A percentile compares a stretch with the other conserved stretches of the same genome.
Conservation (phyloP, 2,797 vertebrate genomes). For the Sciurus carolinensis region DNA sequence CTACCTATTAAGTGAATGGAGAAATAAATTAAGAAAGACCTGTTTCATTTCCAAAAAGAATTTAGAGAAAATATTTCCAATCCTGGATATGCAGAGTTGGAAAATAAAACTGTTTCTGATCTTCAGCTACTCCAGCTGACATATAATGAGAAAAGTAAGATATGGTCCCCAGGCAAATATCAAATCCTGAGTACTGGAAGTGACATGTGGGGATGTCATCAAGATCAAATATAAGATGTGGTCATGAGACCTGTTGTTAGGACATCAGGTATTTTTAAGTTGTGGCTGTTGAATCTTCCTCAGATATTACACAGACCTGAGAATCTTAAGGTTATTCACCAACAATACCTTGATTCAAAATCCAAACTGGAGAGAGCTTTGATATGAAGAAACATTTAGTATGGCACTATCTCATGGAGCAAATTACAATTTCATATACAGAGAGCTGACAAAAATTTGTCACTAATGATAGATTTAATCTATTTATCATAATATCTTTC, state of each 20-base stretch:
- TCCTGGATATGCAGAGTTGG: background rate
- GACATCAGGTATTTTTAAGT: background rate
- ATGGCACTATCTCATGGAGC: background rate
- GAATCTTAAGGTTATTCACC: background rate
- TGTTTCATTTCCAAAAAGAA: conserved; percentile 28
- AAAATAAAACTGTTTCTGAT: conserved; percentile 21
- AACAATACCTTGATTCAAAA: background rate
- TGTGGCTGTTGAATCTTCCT: background rate
- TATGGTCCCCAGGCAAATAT: background rate
- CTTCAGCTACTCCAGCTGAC: background rate
- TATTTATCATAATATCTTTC: background rate
- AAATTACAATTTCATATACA: background rate
- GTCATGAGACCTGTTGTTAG: background rate
- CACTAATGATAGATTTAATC: background rate
- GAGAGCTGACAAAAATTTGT: background rate
- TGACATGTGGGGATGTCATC: background rate
- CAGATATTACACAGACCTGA: background rate
- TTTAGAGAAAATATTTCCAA: conserved; percentile 51
- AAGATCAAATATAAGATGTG: background rate
- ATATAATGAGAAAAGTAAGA: conserved; percentile 27
- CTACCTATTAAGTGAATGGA: background rate
- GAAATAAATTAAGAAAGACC: conserved; percentile 50
- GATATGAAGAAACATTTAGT: background rate
- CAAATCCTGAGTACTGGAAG: background rate
- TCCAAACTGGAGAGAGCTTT: background rate